A percentile compares a stretch with the other conserved stretches of the same genome.
Conservation (phyloP, 2,888 invertebrate species). For the Diachrysia chrysitis region DNA sequence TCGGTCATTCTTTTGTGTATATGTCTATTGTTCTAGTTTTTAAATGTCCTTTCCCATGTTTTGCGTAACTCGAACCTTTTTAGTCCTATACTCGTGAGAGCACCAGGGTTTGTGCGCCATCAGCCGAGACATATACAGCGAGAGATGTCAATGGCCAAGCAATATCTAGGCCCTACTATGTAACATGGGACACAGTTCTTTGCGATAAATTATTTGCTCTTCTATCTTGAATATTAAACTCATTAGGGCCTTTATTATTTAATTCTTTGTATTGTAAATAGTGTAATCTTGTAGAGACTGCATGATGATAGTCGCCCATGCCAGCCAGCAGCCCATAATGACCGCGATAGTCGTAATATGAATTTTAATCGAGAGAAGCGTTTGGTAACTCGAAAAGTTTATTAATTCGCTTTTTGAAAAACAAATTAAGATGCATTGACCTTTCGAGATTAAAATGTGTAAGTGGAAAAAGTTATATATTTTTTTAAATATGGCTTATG, state of each 20-base stretch:
- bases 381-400: not conserved
- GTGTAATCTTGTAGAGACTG: not conserved
- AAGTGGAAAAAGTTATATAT: no score
- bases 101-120: slow-evolving; percentile 50
- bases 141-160: slow-evolving; percentile 55
- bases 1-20: slow-evolving; percentile 64
- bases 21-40: slow-evolving; percentile 55
- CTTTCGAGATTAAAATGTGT: not conserved
- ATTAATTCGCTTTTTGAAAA: not conserved
- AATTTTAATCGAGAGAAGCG: not conserved
- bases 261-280: not conserved
- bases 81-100: slow-evolving; percentile 61
- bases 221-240: slow-evolving; percentile 2
- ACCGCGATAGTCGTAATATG: not conserved
- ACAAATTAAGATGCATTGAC: not conserved
- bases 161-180: slow-evolving; percentile 42
- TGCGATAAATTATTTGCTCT: slow-evolving; percentile 15
- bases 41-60: slow-evolving; percentile 64
- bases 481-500: no score
- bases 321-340: no score
- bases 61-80: slow-evolving; percentile 64
- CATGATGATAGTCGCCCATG: no score
- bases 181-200: slow-evolving; percentile 31
- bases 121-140: slow-evolving; percentile 38
- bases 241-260: no score